phyloP scores from a whole-genome alignment of 2,888 invertebrate genomes.

The Meliscaeva auricollis region DNA sequence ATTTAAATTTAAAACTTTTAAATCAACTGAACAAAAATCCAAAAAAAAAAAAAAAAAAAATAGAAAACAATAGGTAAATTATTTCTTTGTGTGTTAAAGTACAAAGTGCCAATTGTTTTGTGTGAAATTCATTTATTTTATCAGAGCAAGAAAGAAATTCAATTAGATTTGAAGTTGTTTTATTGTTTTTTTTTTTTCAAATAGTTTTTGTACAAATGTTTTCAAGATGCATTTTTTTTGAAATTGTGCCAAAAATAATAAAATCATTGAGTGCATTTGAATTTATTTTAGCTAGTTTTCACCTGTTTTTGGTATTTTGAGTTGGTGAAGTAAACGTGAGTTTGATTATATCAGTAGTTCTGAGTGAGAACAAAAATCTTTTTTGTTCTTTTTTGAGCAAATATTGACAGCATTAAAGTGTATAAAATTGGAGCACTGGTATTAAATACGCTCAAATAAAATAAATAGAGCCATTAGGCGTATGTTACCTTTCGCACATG shows the following conservation, averaged over 20 bases:
- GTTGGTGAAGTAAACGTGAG: not conserved
- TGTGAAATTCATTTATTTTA: slow-evolving; percentile 16
- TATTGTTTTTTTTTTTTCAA: slow-evolving; percentile 2
- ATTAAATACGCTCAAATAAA: no score
- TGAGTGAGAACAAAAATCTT: no score
- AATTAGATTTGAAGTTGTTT: not conserved
- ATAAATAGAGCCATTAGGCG: no score
- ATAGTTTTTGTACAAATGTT: no score
- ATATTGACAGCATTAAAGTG: no score
- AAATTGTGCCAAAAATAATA: slow-evolving; percentile 37
- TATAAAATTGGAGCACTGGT: no score
- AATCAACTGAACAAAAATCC: not conserved
- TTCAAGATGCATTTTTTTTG: slow-evolving; percentile 20
- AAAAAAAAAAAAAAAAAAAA: slow-evolving; percentile 9
- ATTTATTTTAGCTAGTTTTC: not conserved
- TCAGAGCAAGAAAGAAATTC: not conserved
- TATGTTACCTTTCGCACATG: no score
- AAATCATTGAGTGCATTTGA: not conserved
- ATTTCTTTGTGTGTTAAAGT: slow-evolving; percentile 42
- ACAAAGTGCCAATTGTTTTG: slow-evolving; percentile 22
- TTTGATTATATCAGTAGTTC: no score
- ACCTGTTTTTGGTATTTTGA: slow-evolving; percentile 2
- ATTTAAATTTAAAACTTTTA: slow-evolving; percentile 29
- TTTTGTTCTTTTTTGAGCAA: no score
- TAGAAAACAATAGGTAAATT: slow-evolving; percentile 7